Evolutionary conservation across 2,888 invertebrate species (phyloP).

Genomic region (Dolomedes plantarius): DNA sequence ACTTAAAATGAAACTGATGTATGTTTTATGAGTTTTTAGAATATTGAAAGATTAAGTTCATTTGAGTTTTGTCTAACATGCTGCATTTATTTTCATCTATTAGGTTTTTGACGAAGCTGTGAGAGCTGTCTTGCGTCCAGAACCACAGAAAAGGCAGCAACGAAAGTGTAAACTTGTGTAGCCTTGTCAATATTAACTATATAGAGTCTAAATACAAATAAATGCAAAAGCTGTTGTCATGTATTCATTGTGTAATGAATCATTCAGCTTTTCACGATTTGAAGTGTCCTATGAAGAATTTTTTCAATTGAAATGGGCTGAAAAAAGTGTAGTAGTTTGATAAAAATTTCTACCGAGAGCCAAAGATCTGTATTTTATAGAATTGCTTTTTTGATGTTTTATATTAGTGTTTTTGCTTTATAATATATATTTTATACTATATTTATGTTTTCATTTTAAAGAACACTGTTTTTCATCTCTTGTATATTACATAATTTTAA

Average conservation of each 20-base stretch:
- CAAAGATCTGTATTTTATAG: constrained; percentile 29
- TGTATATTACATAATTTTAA: constrained; percentile 3
- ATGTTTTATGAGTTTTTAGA: too few relatives aligned
- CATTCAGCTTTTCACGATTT: constrained; percentile 42
- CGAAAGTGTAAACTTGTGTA: constrained; percentile 71
- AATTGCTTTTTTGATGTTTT: constrained; percentile 2
- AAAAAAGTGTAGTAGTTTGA: constrained; percentile 53
- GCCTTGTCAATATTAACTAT: constrained; percentile 44
- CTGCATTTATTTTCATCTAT: too few relatives aligned
- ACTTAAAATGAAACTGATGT: too few relatives aligned
- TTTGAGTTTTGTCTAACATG: too few relatives aligned
- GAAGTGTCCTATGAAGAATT: constrained; percentile 52
- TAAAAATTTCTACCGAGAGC: not conserved
- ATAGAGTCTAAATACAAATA: constrained; percentile 51
- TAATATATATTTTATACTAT: constrained; percentile 7
- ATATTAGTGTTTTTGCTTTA: constrained; percentile 14
- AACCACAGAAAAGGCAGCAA: constrained; percentile 71
- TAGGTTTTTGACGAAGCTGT: constrained; percentile 99
- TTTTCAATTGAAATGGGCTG: constrained; percentile 57
- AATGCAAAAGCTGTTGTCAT: constrained; percentile 34
- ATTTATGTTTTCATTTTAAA: not conserved
- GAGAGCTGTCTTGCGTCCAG: constrained; percentile 94
- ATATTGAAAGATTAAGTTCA: too few relatives aligned
- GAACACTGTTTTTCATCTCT: not conserved
- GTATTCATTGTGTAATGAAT: constrained; percentile 40